Percentiles rank a stretch among this genome's conserved stretches.
Evolutionary conservation across 2,888 invertebrate species (phyloP).

Genomic region (Plebejus anna): DNA sequence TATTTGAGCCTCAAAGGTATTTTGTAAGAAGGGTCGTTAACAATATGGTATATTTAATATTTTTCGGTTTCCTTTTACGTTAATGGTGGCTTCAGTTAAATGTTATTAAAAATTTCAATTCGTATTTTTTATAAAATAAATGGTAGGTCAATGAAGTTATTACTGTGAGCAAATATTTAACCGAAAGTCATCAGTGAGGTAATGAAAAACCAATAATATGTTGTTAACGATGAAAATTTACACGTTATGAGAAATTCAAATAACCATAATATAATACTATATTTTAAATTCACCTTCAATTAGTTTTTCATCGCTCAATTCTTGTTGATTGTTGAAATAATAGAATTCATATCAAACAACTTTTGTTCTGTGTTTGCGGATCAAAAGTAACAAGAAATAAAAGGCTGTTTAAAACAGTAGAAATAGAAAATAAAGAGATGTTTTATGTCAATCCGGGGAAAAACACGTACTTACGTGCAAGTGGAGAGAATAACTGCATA

Average conservation of each 20-base stretch:
- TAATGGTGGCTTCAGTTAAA: not conserved
- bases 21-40: no score
- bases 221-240: conserved; percentile 23
- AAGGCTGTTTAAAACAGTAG: not conserved
- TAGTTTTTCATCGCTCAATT: conserved; percentile 1
- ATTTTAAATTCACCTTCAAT: conserved; percentile 6
- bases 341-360: not conserved
- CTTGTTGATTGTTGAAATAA: not conserved
- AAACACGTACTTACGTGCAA: not conserved
- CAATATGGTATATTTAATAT: no score
- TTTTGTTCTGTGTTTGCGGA: not conserved
- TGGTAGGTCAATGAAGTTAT: conserved; percentile 13
- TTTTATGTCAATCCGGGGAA: not conserved
- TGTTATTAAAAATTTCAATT: not conserved
- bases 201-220: conserved; percentile 23
- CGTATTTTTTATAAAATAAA: not conserved
- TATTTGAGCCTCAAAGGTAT: no score
- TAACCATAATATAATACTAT: not conserved
- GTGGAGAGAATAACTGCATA: not conserved
- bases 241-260: conserved; percentile 21
- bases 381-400: not conserved
- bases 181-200: not conserved
- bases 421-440: not conserved
- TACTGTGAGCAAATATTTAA: conserved; percentile 12
- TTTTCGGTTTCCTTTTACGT: not conserved